Base-by-base conservation (phyloP, 2,797 vertebrate species). In the Oryzias sinensis region DNA sequence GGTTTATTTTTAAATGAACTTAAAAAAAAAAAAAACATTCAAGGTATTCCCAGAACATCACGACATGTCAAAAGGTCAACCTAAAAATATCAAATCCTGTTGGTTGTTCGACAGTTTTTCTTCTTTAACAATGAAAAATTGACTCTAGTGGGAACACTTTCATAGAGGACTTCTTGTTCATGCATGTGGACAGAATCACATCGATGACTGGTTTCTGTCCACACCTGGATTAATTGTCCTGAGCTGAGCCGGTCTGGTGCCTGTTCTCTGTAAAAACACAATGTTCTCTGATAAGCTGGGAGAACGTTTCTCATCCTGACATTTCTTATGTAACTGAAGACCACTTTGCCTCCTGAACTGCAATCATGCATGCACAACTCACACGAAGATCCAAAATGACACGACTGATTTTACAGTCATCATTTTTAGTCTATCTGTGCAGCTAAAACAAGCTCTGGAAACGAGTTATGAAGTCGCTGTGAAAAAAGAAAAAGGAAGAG, bases 271-370 rank as follows among this genome's bases (percentile, higher is more conserved):
- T 43, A 56, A 64, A 80, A 63, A 74, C 63, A 74, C 46, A 25
- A 59, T 1, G 61, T 74, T 70, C 60, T 55, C 22, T 53, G 82
- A 85, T 85, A 83, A 74, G 54, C 0, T 76, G 71, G 73, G 65
- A 0, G 42, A 67, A 49, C 62, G 60, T 72, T 74, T 55, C 51
- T 72, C 72, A 62, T 70, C 55, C 13, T 11, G 75, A 74, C 71
- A 61, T 14, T 40, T 52, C 24, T 78, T 82, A 76, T 44, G 37
- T 65, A 79, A 84, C 59, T 47, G 59, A 62, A 54, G 56, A 77
- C 65, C 69, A 58, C 24, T 16, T 18, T 50, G 48, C 64, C 72
- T 59, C 33, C 3, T 37, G 33, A 37, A 13, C 33, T 37, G 9
- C 33, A 37, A 37, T 11, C 11, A 11, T 0, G 45, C 4, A 17